Base-by-base conservation (phyloP, 2,888 invertebrate species). In the Brachyopa scutellaris region DNA sequence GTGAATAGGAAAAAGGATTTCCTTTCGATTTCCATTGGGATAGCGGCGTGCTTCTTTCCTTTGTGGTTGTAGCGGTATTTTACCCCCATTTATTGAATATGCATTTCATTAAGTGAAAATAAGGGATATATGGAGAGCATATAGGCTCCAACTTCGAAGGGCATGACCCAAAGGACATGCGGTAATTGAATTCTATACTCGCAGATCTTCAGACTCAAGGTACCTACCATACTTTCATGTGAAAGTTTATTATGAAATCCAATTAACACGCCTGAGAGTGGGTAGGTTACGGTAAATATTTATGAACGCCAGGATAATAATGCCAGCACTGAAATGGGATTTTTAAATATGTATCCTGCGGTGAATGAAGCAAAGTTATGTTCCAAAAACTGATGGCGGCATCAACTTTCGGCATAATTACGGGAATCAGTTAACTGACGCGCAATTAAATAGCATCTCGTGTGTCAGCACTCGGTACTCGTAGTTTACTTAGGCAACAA, bases 31-130 rank as follows among this genome's bases (percentile, higher is more conserved):
- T 23, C 23, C 38, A 13, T 38, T 13, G 9, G 33, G 19, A 15
- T 19, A 31, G 53, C 33, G 23, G 36, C 19, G 23, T 36, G 15
- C 15, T 49, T 33, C 21, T 36, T n/a, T n/a, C n/a, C n/a, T n/a
- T n/a, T n/a, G n/a, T n/a, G n/a, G n/a, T n/a, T n/a, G n/a, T n/a
- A n/a, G n/a, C n/a, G n/a, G n/a, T n/a, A n/a, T n/a, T n/a, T n/a
- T n/a, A n/a, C n/a, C n/a, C 33, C 33, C 21, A 23, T 55, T 55
- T 55, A 55, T 55, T 55, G 55, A 38, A 38, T 55, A 38, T 55
- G 38, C 55, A 55, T 55, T 55, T 36, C 23, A 23, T 55, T 38
- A 15, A 55, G 36, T 36, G 53, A 19, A 42, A 21, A 45, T 23
- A 9, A 11, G 1, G 23, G 5, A 45, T 42, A n/a, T 21, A 7